Conservation (phyloP, 2,888 invertebrate species). For the Cryptocheilus praepositus region DNA sequence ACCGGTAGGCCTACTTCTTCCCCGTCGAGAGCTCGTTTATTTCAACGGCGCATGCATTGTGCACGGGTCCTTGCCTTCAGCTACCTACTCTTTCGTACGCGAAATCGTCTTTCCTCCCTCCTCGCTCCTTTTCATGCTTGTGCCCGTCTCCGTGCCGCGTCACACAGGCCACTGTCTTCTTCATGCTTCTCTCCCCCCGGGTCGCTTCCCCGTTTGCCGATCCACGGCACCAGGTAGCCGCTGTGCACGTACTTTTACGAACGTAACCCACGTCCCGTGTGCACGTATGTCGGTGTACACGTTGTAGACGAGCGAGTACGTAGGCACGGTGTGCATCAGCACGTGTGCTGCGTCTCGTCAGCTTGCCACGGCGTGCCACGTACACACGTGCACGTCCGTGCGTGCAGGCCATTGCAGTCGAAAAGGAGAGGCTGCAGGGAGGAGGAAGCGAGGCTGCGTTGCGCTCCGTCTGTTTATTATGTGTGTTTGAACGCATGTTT, state of each 20-base stretch:
- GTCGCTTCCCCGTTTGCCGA: constrained; percentile 14
- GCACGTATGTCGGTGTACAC: too few relatives aligned
- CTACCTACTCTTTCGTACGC: constrained; percentile 61
- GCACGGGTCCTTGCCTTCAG: constrained; percentile 66
- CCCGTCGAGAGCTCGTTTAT: constrained; percentile 60
- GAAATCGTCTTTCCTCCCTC: constrained; percentile 48
- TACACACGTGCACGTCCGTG: neutral
- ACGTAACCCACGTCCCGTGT: neutral
- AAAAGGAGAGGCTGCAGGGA: neutral
- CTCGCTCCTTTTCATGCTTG: neutral
- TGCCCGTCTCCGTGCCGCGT: neutral
- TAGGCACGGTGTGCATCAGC: too few relatives aligned
- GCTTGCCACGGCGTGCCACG: neutral
- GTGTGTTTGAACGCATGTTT: neutral
- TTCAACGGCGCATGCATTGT: constrained; percentile 68
- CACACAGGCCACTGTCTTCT: constrained; percentile 8
- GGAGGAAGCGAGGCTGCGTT: neutral
- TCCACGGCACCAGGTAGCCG: constrained; percentile 38
- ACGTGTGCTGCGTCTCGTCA: neutral
- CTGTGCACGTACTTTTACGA: constrained; percentile 19
- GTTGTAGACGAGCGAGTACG: too few relatives aligned
- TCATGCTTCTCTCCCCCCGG: constrained; percentile 16
- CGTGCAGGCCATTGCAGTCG: constrained; percentile 17
- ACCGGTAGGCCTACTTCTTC: constrained; percentile 51
- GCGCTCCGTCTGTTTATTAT: neutral